Conservation (phyloP, 1,140 invertebrate genomes). For the Lucilia cuprina region DNA sequence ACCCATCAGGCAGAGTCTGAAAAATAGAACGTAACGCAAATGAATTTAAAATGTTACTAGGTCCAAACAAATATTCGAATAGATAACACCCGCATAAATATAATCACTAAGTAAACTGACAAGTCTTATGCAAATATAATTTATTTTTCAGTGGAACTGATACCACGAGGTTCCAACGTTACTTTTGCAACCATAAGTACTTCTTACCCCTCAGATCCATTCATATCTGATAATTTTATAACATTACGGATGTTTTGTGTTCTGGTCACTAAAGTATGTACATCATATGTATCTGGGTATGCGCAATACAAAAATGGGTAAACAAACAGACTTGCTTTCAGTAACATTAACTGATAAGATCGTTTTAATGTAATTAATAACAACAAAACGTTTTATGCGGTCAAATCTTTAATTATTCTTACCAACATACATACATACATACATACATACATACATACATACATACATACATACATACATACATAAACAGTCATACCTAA, state of each 20-base stretch:
- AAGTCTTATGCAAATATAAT: constrained; percentile 30
- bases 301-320: not conserved
- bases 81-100: constrained; percentile 32
- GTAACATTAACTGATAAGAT: not conserved
- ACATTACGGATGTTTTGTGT: not conserved
- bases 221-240: not conserved
- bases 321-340: no score
- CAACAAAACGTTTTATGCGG: not conserved
- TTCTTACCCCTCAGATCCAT: not conserved
- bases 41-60: constrained; percentile 17
- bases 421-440: no score
- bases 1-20: not conserved
- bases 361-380: not conserved
- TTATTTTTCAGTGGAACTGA: not conserved
- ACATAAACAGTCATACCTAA: no score
- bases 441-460: no score
- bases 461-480: no score
- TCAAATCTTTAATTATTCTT: not conserved
- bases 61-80: not conserved
- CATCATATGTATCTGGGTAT: no score
- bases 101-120: constrained; percentile 6
- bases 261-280: not conserved
- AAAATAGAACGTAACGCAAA: not conserved
- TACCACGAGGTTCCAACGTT: not conserved
- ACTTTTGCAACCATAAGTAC: not conserved